Evolutionary conservation across 2,797 vertebrate genomes (phyloP).

Genomic region (Sebastes miniatus): DNA sequence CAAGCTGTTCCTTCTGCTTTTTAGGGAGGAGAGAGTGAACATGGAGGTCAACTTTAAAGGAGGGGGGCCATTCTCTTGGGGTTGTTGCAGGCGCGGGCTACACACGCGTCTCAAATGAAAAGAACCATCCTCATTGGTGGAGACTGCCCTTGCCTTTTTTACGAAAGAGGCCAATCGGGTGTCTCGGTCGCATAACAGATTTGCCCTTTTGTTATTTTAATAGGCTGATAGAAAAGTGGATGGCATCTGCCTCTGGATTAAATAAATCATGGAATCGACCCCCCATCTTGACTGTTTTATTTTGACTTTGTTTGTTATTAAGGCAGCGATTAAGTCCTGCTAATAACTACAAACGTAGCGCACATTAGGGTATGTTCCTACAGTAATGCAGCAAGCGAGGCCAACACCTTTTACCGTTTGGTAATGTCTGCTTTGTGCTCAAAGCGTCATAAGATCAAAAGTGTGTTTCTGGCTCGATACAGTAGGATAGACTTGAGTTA

Average conservation of each 20-base stretch:
- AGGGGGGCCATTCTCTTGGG: constrained; percentile 46
- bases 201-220: constrained; percentile 73
- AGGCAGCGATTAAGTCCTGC: constrained; percentile 13
- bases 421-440: constrained; percentile 15
- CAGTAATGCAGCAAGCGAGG: constrained; percentile 2
- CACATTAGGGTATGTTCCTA: neutral
- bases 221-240: constrained; percentile 46
- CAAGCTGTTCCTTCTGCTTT: constrained; percentile 77
- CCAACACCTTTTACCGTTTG: neutral
- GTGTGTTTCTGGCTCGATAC: neutral
- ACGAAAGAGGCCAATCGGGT: constrained; percentile 69
- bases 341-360: neutral
- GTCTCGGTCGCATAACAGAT: constrained; percentile 59
- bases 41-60: constrained; percentile 71
- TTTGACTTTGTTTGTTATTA: constrained; percentile 9
- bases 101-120: constrained; percentile 58
- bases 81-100: constrained; percentile 23
- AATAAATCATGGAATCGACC: constrained; percentile 41
- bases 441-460: constrained; percentile 17
- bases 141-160: constrained; percentile 56
- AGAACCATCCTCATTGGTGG: constrained; percentile 67
- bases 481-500: neutral
- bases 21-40: constrained; percentile 51
- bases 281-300: constrained; percentile 31
- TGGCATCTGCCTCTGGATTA: constrained; percentile 68